Base-by-base conservation (phyloP, 2,113 vertebrate genomes). In the Gopherus flavomarginatus region DNA sequence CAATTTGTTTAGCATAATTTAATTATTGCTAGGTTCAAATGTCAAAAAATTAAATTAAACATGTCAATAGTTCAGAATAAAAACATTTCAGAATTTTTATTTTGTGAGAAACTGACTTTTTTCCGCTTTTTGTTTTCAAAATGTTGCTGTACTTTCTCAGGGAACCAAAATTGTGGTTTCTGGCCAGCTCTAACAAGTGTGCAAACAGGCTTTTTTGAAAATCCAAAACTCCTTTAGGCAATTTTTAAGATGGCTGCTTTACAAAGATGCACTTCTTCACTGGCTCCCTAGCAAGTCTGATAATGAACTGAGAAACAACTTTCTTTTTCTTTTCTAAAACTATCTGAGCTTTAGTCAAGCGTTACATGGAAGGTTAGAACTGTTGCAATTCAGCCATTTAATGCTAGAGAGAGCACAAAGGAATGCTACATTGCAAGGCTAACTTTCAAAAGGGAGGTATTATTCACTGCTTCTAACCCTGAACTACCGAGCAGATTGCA, bases 361-460 rank as follows among this genome's bases (percentile, higher is more conserved):
- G n/a, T 11, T 94, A 26, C 75, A 27, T 62, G 44, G 62, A 62
- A 88, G 72, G 78, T 59, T 26, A 19, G 29, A 86, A 77, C 5
- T 2, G 29, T 31, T 8, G 83, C 72, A 85, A 31, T 11, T 85
- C 11, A 29, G 56, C 50, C 11, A 4, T 42, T 94, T 91, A 83
- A 82, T 94, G 69, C 24, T 72, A 82, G 26, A 19, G 17, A 56
- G 85, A 89, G 44, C 50, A 94, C 50, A 81, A 77, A 19, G 19
- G 42, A 75, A 85, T 13, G 90, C 90, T 0, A 50, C 56, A 54
- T 59, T 86, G 38, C 59, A 83, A 72, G 47, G 52, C 75, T 50
- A 94, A 88, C 57, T n/a, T 90, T 22, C 75, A 50, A 90, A 96
- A 90, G 22, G 92, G 6, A 92, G 29, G 26, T 83, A 4, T 26